Evolutionary conservation across 2,113 vertebrate genomes (phyloP), one percentile per base, ranked within the genome.

Genomic region (Tachysurus vachellii): DNA sequence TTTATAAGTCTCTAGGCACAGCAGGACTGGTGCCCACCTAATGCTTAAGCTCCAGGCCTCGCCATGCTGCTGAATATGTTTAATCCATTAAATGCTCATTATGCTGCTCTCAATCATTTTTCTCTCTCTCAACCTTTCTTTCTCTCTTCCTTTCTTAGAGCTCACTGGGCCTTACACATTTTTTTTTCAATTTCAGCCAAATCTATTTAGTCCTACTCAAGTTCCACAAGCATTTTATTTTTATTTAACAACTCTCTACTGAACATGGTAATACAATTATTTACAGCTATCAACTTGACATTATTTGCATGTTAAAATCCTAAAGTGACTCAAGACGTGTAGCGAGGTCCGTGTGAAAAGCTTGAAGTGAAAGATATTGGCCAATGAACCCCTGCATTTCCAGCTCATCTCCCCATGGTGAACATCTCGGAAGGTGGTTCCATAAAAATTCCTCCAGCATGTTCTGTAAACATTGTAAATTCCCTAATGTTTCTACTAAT

Each of bases 401-500:
- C 66, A 82, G 80, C 36, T 56, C 73, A 50, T 44, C 53, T 77
- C 23, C 56, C 71, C 68, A 82, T 76, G 64, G 56, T 85, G 59
- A n/a, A 61, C 80, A 62, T 82, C 87, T 86, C 85, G 70, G 85
- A 88, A 88, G 85, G 89, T 87, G 85, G 82, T 84, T 90, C 82
- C 71, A 90, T 88, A 90, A 88, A 89, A 91, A 89, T 89, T 89
- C 86, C 82, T 84, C 47, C 36, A 44, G 12, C 28, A n/a, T 88
- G 84, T 89, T 83, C 82, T 88, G 80, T 89, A 88, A 89, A 91
- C 88, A 50, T 80, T 82, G 82, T 88, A 88, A 88, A 91, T 88
- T 88, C 82, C 85, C 70, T 85, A 87, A 88, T 83, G 85, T 85
- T 85, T 87, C 26, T 87, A 80, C 83, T 88, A 88, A 89, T 89